Conservation (phyloP, 2,113 vertebrate species). For the Glaucidium brasilianum region DNA sequence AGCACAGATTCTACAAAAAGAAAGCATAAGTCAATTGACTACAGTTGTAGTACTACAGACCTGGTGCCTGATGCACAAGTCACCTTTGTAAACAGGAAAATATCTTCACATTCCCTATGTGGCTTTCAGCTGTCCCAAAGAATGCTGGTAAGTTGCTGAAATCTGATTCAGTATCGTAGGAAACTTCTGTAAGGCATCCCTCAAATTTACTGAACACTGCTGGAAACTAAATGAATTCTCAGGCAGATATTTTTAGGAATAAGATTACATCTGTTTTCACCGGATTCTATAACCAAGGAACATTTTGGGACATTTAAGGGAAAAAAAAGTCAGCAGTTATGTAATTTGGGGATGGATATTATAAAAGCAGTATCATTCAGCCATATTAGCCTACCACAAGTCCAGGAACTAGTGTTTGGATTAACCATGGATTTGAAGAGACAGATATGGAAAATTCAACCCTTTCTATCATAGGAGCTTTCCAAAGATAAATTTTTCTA, state of each 20-base stretch:
- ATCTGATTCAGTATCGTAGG: neutral
- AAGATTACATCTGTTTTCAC: neutral
- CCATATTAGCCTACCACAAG: neutral
- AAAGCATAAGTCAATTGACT: neutral
- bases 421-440: neutral
- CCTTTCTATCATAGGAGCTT: neutral
- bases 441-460: neutral
- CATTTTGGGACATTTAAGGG: neutral
- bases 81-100: neutral
- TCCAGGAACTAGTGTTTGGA: neutral
- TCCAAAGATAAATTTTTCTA: neutral
- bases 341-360: neutral
- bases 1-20: neutral
- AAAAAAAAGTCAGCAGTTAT: neutral
- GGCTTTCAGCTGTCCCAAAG: neutral
- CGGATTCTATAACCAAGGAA: neutral
- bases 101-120: neutral
- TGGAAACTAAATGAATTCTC: neutral
- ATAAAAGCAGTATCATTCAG: neutral
- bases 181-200: neutral
- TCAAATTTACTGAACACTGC: neutral
- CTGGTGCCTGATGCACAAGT: fast-evolving
- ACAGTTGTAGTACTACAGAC: neutral
- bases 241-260: neutral
- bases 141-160: neutral